These are phyloP conservation scores for Phoenicopterus ruber DNA, from an alignment of 2,113 vertebrate genomes.

Conservation along the genomic window DNA sequence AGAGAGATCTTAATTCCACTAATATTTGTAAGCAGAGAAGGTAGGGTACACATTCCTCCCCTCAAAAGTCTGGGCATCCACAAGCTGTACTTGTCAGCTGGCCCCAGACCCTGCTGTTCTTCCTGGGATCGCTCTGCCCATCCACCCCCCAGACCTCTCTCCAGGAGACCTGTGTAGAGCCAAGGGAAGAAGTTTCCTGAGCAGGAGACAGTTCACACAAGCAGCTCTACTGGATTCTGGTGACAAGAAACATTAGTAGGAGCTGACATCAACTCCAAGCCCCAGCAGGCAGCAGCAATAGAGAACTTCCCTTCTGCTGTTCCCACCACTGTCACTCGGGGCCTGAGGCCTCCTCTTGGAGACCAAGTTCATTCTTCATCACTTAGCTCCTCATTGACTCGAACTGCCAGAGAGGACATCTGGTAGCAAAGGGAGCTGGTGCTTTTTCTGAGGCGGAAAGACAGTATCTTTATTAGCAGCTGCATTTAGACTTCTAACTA, in stretches of 20 bases:
- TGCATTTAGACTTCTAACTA: conserved; percentile 18
- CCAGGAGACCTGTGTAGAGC: not conserved
- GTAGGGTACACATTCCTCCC: not conserved
- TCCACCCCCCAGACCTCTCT: not conserved
- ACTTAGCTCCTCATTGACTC: not conserved
- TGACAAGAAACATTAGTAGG: not conserved
- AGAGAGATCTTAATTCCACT: not conserved
- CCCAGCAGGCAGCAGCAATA: not conserved
- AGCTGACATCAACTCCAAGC: not conserved
- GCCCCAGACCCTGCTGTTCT: not conserved
- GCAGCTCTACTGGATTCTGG: not conserved
- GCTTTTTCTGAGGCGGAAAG: not conserved
- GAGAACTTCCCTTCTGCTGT: not conserved
- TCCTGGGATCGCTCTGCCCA: not conserved
- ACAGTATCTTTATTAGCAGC: conserved; percentile 26
- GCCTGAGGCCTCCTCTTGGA: not conserved
- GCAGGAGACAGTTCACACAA: not conserved
- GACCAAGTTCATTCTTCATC: not conserved
- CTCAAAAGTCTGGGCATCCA: not conserved
- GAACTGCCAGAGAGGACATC: not conserved
- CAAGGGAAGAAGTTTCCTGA: not conserved
- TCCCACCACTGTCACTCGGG: not conserved
- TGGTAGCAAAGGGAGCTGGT: conserved; percentile 7
- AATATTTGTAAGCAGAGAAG: not conserved
- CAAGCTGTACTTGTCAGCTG: not conserved